Evolutionary conservation across 1,140 invertebrate species (phyloP), one percentile per base, ranked within the genome.

Genomic region (Trichonephila clavata): DNA sequence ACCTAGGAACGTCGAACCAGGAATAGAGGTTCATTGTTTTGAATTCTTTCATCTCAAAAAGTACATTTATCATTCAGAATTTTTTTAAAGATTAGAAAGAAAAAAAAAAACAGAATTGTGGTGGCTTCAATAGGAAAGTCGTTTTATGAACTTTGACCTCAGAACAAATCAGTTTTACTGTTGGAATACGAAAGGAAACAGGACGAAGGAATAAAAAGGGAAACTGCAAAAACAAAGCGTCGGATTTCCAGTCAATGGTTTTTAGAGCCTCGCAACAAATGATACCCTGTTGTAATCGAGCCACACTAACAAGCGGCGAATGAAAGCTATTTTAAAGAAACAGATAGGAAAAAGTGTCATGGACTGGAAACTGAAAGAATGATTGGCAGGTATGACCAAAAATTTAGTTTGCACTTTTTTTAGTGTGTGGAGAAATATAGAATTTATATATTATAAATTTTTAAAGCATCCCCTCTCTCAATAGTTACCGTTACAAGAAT

Each of bases 221-320:
- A 91, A 91, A 91, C 60, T 65, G 16, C 24, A 14, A 8, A 71
- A 91, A 84, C 77, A 91, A 91, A 39, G 39, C 59, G 14, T 63
- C 57, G 90, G 90, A 91, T 60, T 84, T 63, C 60, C 90, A 91
- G 77, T 65, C 61, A n/a, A 13, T 91, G 90, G 32, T 39, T 91
- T 91, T 80, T 43, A 61, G 32, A 81, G 24, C 20, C 14, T 61
- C 59, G 50, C 61, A 83, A 43, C 27, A 57, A 43, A 60, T 20
- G n/a, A 20, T 57, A 16, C 60, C 60, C n/a, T 84, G 77, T 91
- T 86, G 90, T 91, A 91, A 84, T 91, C 65, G 24, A 83, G 80
- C 81, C 60, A 65, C 4, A 18, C 80, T 90, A 80, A 84, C 90
- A 63, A 83, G 59, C 27, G 84, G 14, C n/a, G 13, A 63, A 61